Evolutionary conservation across 2,113 vertebrate genomes (phyloP).

Genomic region (Psilopsiagon aymara): DNA sequence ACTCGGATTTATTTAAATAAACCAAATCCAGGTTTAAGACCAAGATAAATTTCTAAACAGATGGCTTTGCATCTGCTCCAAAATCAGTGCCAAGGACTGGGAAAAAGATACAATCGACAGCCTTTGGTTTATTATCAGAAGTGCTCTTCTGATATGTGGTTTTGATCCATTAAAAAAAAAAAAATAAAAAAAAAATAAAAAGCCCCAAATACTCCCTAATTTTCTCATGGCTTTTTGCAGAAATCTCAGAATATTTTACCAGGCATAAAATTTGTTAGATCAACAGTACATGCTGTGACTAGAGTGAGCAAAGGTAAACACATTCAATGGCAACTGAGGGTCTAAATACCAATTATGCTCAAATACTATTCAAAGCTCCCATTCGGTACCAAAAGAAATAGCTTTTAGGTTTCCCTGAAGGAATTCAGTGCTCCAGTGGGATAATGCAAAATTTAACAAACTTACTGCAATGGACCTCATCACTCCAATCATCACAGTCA

Average conservation of each 20-base stretch:
- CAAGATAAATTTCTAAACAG: not conserved
- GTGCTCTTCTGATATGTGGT: not conserved
- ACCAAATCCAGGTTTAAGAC: not conserved
- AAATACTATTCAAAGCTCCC: not conserved
- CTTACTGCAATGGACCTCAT: slow-evolving; percentile 90
- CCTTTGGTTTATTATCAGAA: not conserved
- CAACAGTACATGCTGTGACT: not conserved
- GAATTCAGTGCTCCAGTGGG: not conserved
- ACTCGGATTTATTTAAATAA: not conserved
- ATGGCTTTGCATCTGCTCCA: not conserved
- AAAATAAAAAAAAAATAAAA: not conserved
- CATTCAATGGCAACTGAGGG: not conserved
- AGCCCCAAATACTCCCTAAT: not conserved
- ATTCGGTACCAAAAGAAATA: not conserved
- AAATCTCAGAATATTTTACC: not conserved
- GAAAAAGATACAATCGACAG: not conserved
- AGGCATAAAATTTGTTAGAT: not conserved
- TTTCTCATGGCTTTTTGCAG: not conserved
- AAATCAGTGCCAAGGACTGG: not conserved
- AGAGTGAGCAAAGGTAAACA: not conserved
- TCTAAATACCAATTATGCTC: not conserved
- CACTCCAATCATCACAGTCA: slow-evolving; percentile 96
- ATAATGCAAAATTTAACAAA: not conserved
- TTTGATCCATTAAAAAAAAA: not conserved
- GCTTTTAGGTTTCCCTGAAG: not conserved